Evolutionary conservation across 2,113 vertebrate genomes (phyloP).

Genomic region (Heterochromis multidens): DNA sequence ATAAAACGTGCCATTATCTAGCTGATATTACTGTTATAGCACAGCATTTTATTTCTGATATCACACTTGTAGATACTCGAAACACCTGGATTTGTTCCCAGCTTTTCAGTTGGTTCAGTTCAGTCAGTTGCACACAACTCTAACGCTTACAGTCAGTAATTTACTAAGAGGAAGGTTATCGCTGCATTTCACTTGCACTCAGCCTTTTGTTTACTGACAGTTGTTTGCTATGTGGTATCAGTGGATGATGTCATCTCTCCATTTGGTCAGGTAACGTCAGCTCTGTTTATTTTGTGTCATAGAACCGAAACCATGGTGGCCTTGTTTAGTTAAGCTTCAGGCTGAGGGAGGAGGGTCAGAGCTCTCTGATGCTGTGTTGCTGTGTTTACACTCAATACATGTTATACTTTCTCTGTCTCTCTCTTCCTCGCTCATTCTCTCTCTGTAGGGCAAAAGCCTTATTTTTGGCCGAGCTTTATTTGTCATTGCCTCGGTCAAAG

Average conservation of each 20-base stretch:
- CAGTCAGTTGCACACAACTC: conserved; percentile 6
- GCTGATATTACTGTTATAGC: not conserved
- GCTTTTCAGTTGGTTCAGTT: too few relatives aligned
- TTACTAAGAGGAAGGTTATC: conserved; percentile 4
- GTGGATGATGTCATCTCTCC: conserved; percentile 70
- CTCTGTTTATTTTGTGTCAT: conserved; percentile 67
- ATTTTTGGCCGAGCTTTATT: conserved; percentile 44
- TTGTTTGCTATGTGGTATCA: conserved; percentile 63
- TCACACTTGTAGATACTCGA: not conserved
- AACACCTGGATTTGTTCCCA: not conserved
- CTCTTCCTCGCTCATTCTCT: not conserved
- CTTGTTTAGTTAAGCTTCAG: conserved; percentile 65
- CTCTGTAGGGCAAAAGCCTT: conserved; percentile 43
- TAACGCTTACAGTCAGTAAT: conserved; percentile 18
- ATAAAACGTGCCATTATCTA: conserved; percentile 23
- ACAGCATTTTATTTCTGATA: not conserved
- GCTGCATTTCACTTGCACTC: not conserved
- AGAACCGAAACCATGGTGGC: conserved; percentile 67
- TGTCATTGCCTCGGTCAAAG: conserved; percentile 54
- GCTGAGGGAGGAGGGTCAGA: conserved; percentile 31
- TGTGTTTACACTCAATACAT: conserved; percentile 58
- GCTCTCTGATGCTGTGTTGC: conserved; percentile 48
- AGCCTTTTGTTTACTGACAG: conserved; percentile 39
- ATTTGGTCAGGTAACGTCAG: conserved; percentile 66
- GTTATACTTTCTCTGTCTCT: conserved; percentile 5